These are phyloP conservation scores for Rhegmatorhina hoffmannsi DNA, from an alignment of 2,113 vertebrate genomes.

Conservation along the genomic window DNA sequence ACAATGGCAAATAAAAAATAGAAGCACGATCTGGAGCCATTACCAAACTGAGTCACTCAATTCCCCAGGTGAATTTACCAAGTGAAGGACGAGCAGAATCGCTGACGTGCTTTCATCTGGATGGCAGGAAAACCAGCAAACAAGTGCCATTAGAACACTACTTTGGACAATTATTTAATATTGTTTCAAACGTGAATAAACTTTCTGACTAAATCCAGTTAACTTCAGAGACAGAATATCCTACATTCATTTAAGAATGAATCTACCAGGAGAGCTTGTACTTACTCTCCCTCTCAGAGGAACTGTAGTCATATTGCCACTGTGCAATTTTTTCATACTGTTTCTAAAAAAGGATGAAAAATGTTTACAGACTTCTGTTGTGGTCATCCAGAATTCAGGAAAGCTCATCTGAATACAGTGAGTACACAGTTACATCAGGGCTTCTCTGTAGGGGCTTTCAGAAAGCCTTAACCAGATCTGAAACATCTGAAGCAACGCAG, in stretches of 20 bases:
- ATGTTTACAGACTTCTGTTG: conserved; percentile 26
- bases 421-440: conserved; percentile 31
- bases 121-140: background rate
- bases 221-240: background rate
- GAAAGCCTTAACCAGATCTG: conserved; percentile 17
- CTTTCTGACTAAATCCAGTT: background rate
- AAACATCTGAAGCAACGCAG: conserved; percentile 34
- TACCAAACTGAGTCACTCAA: conserved; percentile 26
- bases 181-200: background rate
- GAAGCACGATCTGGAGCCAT: background rate
- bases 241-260: background rate
- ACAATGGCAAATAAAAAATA: conserved; percentile 24
- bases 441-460: conserved; percentile 40
- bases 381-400: conserved; percentile 9
- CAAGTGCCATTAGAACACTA: background rate
- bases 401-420: conserved; percentile 23
- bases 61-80: conserved; percentile 23
- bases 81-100: background rate
- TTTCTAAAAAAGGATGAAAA: conserved; percentile 55
- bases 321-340: background rate
- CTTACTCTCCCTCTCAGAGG: background rate
- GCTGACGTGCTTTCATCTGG: background rate
- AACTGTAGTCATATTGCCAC: background rate
- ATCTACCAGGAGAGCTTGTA: background rate
- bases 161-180: background rate